A percentile compares a stretch with the other conserved stretches of the same genome.
phyloP scores from a whole-genome alignment of 2,888 invertebrate genomes.

The Lepeophtheirus nordmannii region DNA sequence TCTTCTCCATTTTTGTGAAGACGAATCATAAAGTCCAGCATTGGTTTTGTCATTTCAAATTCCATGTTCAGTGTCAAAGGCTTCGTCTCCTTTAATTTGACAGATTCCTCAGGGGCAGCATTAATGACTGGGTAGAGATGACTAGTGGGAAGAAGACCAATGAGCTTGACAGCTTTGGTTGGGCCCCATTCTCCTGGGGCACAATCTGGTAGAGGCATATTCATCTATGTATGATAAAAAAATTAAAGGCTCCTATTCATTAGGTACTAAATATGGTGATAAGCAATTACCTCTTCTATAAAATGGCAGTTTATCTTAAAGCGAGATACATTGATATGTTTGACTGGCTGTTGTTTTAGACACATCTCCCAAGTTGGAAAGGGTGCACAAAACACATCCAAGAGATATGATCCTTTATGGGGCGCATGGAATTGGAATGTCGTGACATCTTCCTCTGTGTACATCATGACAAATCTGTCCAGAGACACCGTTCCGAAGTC shows the following conservation, averaged over 20 bases:
- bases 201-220: constrained; percentile 23
- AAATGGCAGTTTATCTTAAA: constrained; percentile 3
- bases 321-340: constrained; percentile 20
- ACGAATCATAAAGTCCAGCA: constrained; percentile 23
- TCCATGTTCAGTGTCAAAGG: constrained; percentile 24
- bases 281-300: constrained; percentile 20
- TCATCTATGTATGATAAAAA: background rate
- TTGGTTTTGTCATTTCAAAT: constrained; percentile 21
- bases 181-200: constrained; percentile 25
- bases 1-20: constrained; percentile 21
- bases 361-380: constrained; percentile 14
- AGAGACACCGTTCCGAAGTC: constrained; percentile 16
- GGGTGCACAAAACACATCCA: constrained; percentile 18
- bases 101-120: constrained; percentile 19
- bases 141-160: constrained; percentile 20
- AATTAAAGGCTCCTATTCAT: background rate
- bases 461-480: constrained; percentile 23
- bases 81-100: constrained; percentile 19
- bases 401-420: constrained; percentile 21
- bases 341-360: constrained; percentile 1
- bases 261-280: background rate
- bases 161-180: constrained; percentile 15
- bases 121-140: constrained; percentile 22
- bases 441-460: constrained; percentile 17
- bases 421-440: constrained; percentile 15